Percentiles rank a stretch among this genome's conserved stretches.
These are phyloP conservation scores for Passer domesticus DNA, from an alignment of 2,113 vertebrate species.

Conservation along the genomic window DNA sequence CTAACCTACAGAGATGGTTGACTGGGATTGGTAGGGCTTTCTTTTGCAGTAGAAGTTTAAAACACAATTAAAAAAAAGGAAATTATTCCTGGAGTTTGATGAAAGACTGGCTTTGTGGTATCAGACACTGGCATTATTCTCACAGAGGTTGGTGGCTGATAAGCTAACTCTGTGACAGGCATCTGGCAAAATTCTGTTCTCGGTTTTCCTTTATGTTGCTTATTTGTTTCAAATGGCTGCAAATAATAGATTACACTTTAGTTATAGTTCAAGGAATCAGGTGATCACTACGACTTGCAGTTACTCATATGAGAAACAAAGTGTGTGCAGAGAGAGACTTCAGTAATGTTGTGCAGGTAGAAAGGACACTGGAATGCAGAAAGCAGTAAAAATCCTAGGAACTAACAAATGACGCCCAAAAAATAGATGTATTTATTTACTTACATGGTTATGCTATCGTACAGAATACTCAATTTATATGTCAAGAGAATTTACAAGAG, in stretches of 20 bases:
- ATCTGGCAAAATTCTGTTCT: neutral
- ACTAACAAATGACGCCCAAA: neutral
- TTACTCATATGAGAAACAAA: neutral
- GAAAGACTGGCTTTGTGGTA: neutral
- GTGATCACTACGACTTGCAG: neutral
- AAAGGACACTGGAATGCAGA: neutral
- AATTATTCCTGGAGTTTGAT: neutral
- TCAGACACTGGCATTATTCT: neutral
- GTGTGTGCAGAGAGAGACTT: neutral
- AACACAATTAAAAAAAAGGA: neutral
- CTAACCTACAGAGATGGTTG: neutral
- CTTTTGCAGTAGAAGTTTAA: neutral
- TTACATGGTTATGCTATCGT: neutral
- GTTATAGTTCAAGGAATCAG: neutral
- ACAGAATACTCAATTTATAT: neutral
- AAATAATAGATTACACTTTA: neutral
- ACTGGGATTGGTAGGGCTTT: neutral
- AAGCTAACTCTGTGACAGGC: neutral
- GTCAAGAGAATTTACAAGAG: neutral
- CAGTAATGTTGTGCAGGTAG: accelerated
- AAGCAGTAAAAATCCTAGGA: neutral
- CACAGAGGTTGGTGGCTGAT: neutral
- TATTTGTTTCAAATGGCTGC: neutral
- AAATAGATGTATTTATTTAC: neutral
- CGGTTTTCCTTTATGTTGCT: neutral